These are phyloP conservation scores for Cygnus olor DNA, from an alignment of 2,797 vertebrate genomes.

Conservation along the genomic window DNA sequence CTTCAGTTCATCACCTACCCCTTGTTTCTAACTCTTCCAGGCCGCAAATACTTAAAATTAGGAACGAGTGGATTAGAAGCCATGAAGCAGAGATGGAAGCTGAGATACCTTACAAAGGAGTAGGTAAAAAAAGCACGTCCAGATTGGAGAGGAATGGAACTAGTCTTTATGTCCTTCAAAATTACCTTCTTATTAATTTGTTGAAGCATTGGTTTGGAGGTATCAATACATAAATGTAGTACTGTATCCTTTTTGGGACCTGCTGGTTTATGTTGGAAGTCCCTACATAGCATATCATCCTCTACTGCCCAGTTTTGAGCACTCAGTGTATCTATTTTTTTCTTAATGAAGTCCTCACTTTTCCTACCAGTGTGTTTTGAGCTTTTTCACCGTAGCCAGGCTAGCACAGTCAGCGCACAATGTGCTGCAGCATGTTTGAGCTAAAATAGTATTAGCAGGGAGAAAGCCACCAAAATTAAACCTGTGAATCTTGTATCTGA, in stretches of 20 bases:
- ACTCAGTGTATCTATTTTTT: background rate
- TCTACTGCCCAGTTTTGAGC: background rate
- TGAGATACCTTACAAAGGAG: background rate
- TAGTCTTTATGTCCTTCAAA: background rate
- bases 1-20: background rate
- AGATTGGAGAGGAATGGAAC: background rate
- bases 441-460: background rate
- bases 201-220: background rate
- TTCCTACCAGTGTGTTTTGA: background rate
- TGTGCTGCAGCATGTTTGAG: background rate
- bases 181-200: background rate
- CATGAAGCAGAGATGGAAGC: background rate
- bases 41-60: background rate
- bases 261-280: background rate
- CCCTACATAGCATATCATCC: background rate
- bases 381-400: background rate
- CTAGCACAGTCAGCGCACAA: rapidly evolving
- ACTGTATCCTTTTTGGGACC: background rate
- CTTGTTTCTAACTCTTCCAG: background rate
- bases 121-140: background rate
- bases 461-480: background rate
- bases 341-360: background rate
- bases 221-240: background rate
- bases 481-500: background rate
- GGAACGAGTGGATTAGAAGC: background rate